Evolutionary conservation across 2,888 invertebrate species (phyloP), one percentile per base, ranked within the genome.

Genomic region (Mystacides longicornis): DNA sequence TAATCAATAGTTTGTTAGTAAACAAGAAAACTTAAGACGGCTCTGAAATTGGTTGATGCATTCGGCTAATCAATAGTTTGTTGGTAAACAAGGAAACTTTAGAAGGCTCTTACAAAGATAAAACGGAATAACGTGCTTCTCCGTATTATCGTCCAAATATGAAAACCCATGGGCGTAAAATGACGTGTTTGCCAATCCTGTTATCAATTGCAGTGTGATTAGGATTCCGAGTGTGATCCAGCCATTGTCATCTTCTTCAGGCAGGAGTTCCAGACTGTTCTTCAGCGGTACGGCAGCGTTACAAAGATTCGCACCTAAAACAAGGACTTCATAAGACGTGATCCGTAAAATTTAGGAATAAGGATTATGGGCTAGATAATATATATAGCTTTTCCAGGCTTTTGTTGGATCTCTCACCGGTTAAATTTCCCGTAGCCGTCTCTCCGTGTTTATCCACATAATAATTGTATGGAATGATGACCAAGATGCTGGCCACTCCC

Each of bases 111-210:
- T 63, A 70, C 72, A 76, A 56, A 79, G 69, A 23, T 71, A 71
- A 1, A 72, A 71, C 1, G 81, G 72, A 57, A 78, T 74, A 48
- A 78, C 73, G 50, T 72, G 69, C 19, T 71, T 73, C 21, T 73
- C 69, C 0, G 79, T 76, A 64, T 83, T 82, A 62, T 83, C 83
- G 58, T 83, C 83, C 7, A 83, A 69, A 62, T 82, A 83, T 3
- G 78, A 76, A 19, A 83, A 67, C 5, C 82, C 82, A 18, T 81
- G 71, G 0, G 78, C 71, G 46, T 75, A 76, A 62, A 78, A 80
- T 0, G 78, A 74, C 23, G 78, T 65, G 16, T 71, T 70, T 0
- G 71, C 75, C 55, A 79, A 64, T 51, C 76, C 79, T 49, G 71
- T 67, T 0, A 73, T 64, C 49, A 80, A 62, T 64, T 81, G 80